These are phyloP conservation scores for Andricus grossulariae DNA, from an alignment of 1,140 invertebrate species.

Conservation along the genomic window DNA sequence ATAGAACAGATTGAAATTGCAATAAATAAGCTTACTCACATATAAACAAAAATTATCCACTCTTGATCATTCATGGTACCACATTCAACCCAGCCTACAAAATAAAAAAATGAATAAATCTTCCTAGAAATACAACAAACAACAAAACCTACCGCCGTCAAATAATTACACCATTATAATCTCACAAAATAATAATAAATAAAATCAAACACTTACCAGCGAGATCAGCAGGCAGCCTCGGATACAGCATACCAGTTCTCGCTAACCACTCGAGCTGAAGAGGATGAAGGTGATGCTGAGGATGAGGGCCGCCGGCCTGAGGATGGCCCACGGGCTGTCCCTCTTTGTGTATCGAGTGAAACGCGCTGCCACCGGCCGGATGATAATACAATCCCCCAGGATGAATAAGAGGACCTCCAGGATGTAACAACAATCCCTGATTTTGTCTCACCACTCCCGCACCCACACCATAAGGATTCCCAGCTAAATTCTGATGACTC, in stretches of 20 bases:
- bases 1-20: no score
- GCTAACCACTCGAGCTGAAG: constrained; percentile 91
- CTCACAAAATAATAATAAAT: not conserved
- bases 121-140: no score
- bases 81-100: no score
- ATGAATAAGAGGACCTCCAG: constrained; percentile 67
- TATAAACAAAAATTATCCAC: no score
- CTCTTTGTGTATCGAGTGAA: constrained; percentile 74
- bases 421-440: constrained; percentile 67
- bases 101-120: no score
- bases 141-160: no score
- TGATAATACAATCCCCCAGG: constrained; percentile 70
- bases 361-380: constrained; percentile 68
- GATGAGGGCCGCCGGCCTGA: constrained; percentile 63
- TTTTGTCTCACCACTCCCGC: constrained; percentile 63
- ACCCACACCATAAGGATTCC: constrained; percentile 56
- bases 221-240: constrained; percentile 82
- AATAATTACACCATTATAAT: not conserved
- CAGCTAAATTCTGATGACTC: constrained; percentile 44
- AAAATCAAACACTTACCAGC: constrained; percentile 70
- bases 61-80: no score
- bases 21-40: no score
- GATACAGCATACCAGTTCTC: constrained; percentile 90
- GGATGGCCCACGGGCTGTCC: constrained; percentile 65
- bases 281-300: constrained; percentile 82